phyloP scores from a whole-genome alignment of 2,797 vertebrate species.

The Myiotriccus ornatus region DNA sequence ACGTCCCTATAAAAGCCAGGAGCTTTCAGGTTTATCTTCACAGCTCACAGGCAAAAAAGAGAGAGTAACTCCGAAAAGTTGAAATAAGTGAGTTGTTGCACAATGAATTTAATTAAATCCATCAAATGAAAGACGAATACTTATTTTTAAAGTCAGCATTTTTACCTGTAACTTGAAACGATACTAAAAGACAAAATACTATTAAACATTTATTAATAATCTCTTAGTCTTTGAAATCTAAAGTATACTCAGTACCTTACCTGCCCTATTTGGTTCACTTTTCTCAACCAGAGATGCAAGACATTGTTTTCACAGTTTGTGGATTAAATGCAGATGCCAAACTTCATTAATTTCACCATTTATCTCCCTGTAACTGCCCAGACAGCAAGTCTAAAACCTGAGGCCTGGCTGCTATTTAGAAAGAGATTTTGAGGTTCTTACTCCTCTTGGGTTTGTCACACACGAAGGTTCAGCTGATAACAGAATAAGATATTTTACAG shows the following conservation, averaged over 20 bases:
- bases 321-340: not conserved
- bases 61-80: not conserved
- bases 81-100: not conserved
- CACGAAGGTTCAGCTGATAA: not conserved
- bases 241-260: not conserved
- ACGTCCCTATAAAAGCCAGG: not conserved
- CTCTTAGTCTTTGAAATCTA: not conserved
- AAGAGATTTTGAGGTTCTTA: not conserved
- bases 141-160: not conserved
- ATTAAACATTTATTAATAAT: not conserved
- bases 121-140: not conserved
- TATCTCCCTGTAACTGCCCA: not conserved
- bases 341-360: not conserved
- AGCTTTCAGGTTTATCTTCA: not conserved
- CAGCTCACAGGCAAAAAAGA: not conserved
- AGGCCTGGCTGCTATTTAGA: not conserved
- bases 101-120: not conserved
- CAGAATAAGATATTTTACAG: not conserved
- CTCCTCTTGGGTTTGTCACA: not conserved
- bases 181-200: not conserved
- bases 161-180: not conserved
- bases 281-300: not conserved
- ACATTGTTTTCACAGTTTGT: not conserved
- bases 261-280: rapidly evolving
- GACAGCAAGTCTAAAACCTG: not conserved